These are phyloP conservation scores for Chironex yamaguchii DNA, from an alignment of 30 jellyfish, hydroid and myxozoan species.

Conservation along the genomic window DNA sequence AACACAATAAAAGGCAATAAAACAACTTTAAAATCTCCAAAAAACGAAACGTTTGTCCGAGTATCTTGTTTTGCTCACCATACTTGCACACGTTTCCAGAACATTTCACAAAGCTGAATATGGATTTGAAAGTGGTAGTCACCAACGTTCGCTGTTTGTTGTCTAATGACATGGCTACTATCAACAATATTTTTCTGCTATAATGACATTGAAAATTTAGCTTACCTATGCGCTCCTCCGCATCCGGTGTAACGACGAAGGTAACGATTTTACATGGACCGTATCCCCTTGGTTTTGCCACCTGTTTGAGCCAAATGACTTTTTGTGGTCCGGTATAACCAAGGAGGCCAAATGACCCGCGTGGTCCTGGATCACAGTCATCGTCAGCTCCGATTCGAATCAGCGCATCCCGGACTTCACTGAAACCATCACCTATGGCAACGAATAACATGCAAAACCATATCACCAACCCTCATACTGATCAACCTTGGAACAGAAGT, in stretches of 20 bases:
- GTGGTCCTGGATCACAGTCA: constrained; percentile 58
- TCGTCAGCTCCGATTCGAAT: constrained; percentile 87
- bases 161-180: too few relatives aligned
- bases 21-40: too few relatives aligned
- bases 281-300: constrained; percentile 73
- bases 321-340: constrained; percentile 92
- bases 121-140: too few relatives aligned
- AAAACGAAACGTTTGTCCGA: too few relatives aligned
- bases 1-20: too few relatives aligned
- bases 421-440: constrained; percentile 79
- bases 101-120: too few relatives aligned
- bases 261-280: constrained; percentile 90
- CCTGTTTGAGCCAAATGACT: constrained; percentile 90
- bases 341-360: constrained; percentile 88
- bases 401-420: constrained; percentile 80
- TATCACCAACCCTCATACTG: too few relatives aligned
- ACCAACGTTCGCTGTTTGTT: too few relatives aligned
- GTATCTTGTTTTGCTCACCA: too few relatives aligned
- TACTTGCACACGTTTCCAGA: too few relatives aligned
- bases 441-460: neutral
- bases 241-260: constrained; percentile 89
- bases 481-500: neutral
- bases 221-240: constrained; percentile 79
- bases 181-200: too few relatives aligned
- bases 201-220: too few relatives aligned